Evolutionary conservation across 2,888 invertebrate species (phyloP), one percentile per base, ranked within the genome.

Genomic region (Drosophila siamana): DNA sequence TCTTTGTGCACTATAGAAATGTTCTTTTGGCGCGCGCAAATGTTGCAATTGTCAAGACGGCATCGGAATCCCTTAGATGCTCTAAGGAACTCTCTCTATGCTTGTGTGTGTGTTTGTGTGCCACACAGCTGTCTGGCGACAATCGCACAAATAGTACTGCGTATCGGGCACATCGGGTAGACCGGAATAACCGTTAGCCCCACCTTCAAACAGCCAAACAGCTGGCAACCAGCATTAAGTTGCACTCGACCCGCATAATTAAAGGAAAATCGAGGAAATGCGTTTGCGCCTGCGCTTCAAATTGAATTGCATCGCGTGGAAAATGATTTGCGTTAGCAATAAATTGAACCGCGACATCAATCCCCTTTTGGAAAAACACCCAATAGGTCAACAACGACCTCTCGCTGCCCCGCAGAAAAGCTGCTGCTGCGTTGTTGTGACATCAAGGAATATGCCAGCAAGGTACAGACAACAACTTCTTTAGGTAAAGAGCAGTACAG

Each of bases 1-100:
- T 60, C 62, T 69, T 69, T 59, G 69, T 84, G 59, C 62, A 71
- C 68, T 66, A 62, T 69, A 65, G 73, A 65, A 74, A 70, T 59
- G 66, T 65, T 65, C 60, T 88, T 84, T 85, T 80, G 72, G 88
- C 88, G 88, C 86, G 88, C 84, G 84, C 68, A 88, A 88, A 85
- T 88, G 88, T 74, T 84, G 84, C 84, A 85, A 85, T 85, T 86
- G 86, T 69, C 69, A 67, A 83, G 78, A 77, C 78, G 72, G 52
- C 63, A 59, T 69, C 68, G 75, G 65, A 78, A 84, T 84, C 65
- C 81, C 81, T 80, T 41, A 38, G 61, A 30, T 19, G 13, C 19
- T 11, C 26, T 16, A 48, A 69, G 56, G n/a, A 56, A 30, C 30
- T 26, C 47, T 52, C 36, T 15, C 2, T 30, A n/a, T 26, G 19